Base-by-base conservation (phyloP, 2,888 invertebrate species). In the Oegoconia quadripuncta region DNA sequence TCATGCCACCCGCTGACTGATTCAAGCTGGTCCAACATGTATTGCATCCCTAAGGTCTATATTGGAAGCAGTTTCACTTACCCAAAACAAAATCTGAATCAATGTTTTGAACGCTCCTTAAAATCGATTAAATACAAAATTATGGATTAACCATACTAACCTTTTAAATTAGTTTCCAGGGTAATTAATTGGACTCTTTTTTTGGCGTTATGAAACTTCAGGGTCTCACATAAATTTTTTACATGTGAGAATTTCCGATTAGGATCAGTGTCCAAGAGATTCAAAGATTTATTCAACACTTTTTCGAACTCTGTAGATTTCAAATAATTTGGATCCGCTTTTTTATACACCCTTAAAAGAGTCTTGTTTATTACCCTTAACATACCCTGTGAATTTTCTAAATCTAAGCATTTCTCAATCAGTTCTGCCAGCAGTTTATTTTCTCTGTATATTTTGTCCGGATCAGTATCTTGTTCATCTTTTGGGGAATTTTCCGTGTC, bases 111-210 rank as follows among this genome's bases (percentile, higher is more conserved):
- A n/a, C n/a, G n/a, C n/a, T n/a, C n/a, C n/a, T n/a, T n/a, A n/a
- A n/a, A n/a, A n/a, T n/a, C n/a, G n/a, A n/a, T n/a, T n/a, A n/a
- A n/a, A n/a, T 22, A 3, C 9, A 9, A 9, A 4, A 2, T 2
- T 22, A 22, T 22, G 7, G 7, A 9, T 9, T 3, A 22, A 22
- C 2, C 7, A 23, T 9, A 9, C 31, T 47, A 48, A 60, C 59
- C 45, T 38, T 43, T 49, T 12, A 57, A 18, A 13, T 55, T 42
- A 8, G 44, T 61, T 31, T 54, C 38, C 32, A 79, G 46, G 12
- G 77, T 77, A n/a, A 66, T 53, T 23, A 73, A 59, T 22, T 63
- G 38, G 0, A 64, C 69, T 46, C 64, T 66, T 52, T 63, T 74
- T 34, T 57, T 65, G 12, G 30, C 14, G 27, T 36, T 53, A 33